phyloP scores from a whole-genome alignment of 1,140 invertebrate genomes.

The Leptinotarsa lineolata region DNA sequence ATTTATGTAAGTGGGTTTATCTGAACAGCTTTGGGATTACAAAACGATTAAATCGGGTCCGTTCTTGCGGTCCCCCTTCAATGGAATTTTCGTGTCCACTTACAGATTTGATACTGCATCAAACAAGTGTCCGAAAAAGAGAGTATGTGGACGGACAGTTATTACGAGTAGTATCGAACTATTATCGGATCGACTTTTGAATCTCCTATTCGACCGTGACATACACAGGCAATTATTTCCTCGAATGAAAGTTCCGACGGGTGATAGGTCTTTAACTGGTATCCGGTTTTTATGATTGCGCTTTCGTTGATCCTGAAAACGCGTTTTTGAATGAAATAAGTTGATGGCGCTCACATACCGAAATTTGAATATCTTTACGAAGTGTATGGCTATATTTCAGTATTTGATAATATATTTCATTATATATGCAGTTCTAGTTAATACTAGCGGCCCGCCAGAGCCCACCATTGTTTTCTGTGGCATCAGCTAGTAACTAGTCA shows the following conservation, averaged over 20 bases:
- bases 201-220: background rate
- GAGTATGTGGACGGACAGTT: background rate
- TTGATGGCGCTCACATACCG: background rate
- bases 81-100: conserved; percentile 22
- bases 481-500: no score
- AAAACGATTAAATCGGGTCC: conserved; percentile 16
- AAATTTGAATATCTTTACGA: no score
- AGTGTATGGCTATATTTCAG: no score
- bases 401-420: no score
- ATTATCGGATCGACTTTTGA: conserved; percentile 5
- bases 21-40: conserved; percentile 20
- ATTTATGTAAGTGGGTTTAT: conserved; percentile 26
- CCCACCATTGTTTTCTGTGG: no score
- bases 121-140: conserved; percentile 6
- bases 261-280: background rate
- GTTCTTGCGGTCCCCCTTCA: conserved; percentile 12
- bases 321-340: background rate
- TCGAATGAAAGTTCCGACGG: background rate
- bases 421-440: no score
- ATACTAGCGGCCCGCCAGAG: no score
- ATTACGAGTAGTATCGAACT: background rate
- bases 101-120: conserved; percentile 19
- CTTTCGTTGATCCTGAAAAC: background rate
- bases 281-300: conserved; percentile 4
- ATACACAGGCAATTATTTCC: background rate